Evolutionary conservation across 64 coral and sea anemone species (phyloP).

Genomic region (Montipora capricornis): DNA sequence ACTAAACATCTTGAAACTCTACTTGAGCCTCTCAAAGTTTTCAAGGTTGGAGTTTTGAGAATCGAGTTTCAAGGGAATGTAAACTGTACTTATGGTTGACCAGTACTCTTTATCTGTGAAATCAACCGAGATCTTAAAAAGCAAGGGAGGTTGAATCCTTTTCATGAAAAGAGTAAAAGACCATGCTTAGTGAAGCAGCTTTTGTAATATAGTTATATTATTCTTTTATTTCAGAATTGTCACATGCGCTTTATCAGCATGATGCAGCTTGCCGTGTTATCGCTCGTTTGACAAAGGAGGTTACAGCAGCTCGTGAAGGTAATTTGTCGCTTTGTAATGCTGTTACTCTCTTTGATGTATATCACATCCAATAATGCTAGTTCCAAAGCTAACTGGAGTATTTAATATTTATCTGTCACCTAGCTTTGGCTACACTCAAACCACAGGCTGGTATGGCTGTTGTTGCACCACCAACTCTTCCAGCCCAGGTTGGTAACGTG

Average conservation of each 20-base stretch:
- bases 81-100: no score
- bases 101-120: no score
- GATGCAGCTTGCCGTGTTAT: slow-evolving; percentile 99
- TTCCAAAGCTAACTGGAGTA: not conserved
- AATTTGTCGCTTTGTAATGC: not conserved
- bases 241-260: slow-evolving; percentile 98
- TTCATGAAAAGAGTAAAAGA: no score
- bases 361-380: not conserved
- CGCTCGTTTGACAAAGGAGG: slow-evolving; percentile 95
- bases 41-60: no score
- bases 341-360: not conserved
- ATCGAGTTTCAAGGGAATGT: no score
- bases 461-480: slow-evolving; percentile 49
- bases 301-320: slow-evolving; percentile 99
- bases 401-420: not conserved
- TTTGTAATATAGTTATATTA: not conserved
- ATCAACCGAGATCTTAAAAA: no score
- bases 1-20: no score
- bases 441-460: slow-evolving; percentile 98
- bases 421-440: slow-evolving; percentile 99
- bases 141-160: no score
- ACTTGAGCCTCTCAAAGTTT: no score
- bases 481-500: slow-evolving; percentile 60
- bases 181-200: no score
- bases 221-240: slow-evolving; percentile 78